Base-by-base conservation (phyloP, 2,113 vertebrate genomes). In the Galemys pyrenaicus region DNA sequence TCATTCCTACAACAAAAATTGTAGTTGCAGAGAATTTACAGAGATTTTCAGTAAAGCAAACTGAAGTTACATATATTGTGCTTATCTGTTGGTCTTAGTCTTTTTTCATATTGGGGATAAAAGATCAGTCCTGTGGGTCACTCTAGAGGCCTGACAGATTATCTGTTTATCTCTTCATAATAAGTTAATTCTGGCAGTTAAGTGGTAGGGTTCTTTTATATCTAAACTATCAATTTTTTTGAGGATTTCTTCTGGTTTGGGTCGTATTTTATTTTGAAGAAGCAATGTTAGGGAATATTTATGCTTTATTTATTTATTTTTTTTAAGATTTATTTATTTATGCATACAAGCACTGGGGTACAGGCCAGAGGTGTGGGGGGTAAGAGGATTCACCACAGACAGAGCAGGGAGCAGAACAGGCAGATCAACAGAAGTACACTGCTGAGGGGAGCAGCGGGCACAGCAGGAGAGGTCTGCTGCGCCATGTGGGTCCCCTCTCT, bases 251-350 rank as follows among this genome's bases (percentile, higher is more conserved):
- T 90, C 64, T n/a, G n/a, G 24, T 82, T 87, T 90, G 46, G n/a
- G 87, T 89, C 89, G 19, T 93, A 70, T 89, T 94, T 94, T 89
- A 74, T 92, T 49, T 39, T 81, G 28, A 91, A 87, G 44, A 93
- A 70, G 49, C 82, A 16, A 71, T 92, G 3, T 24, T 70, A 35
- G 37, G 51, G 19, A n/a, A 68, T 73, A 24, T 91, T 39, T 71
- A 24, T 93, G 46, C 68, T 78, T 94, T 78, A 70, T n/a, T n/a
- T n/a, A n/a, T n/a, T n/a, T n/a, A n/a, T n/a, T n/a, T n/a, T n/a
- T n/a, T n/a, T n/a, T n/a, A n/a, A n/a, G n/a, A n/a, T n/a, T n/a
- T n/a, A n/a, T n/a, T n/a, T n/a, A n/a, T n/a, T n/a, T n/a, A n/a
- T n/a, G n/a, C n/a, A n/a, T n/a, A n/a, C n/a, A n/a, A n/a, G n/a